phyloP scores from a whole-genome alignment of 1,140 invertebrate genomes.

The Zaprionus capensis region DNA sequence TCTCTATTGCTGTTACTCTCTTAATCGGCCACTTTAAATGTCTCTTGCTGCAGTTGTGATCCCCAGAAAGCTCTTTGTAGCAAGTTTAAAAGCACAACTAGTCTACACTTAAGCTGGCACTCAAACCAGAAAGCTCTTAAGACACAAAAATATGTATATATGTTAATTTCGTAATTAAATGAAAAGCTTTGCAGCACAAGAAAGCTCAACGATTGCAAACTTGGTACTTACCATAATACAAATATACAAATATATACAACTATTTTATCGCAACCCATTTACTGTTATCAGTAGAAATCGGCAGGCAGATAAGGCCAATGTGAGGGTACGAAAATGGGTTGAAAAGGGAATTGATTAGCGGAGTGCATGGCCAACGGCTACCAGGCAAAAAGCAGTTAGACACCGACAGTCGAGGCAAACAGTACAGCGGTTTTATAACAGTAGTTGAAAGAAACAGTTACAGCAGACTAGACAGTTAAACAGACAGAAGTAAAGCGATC shows the following conservation, averaged over 20 bases:
- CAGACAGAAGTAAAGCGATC: neutral
- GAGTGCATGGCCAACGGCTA: constrained; percentile 20
- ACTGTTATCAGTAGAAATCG: constrained; percentile 55
- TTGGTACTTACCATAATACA: constrained; percentile 19
- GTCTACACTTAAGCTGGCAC: neutral
- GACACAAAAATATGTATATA: neutral
- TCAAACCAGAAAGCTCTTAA: constrained; percentile 9
- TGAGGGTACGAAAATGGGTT: constrained; percentile 28
- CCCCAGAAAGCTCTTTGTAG: neutral
- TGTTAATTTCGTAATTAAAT: neutral
- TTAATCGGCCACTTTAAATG: neutral
- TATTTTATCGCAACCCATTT: constrained; percentile 50
- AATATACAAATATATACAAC: constrained; percentile 2
- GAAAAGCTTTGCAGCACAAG: neutral
- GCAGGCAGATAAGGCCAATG: constrained; percentile 55
- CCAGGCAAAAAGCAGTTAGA: constrained; percentile 39
- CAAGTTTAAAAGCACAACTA: neutral
- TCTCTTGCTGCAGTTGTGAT: neutral
- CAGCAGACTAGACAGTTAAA: neutral
- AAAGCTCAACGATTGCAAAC: constrained; percentile 26
- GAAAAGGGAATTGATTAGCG: constrained; percentile 54
- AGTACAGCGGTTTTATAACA: constrained; percentile 14
- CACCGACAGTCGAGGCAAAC: constrained; percentile 23
- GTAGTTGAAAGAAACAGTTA: neutral
- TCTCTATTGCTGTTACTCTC: no score